Evolutionary conservation across 1,140 invertebrate genomes (phyloP).

Genomic region (Trichonephila clavipes): DNA sequence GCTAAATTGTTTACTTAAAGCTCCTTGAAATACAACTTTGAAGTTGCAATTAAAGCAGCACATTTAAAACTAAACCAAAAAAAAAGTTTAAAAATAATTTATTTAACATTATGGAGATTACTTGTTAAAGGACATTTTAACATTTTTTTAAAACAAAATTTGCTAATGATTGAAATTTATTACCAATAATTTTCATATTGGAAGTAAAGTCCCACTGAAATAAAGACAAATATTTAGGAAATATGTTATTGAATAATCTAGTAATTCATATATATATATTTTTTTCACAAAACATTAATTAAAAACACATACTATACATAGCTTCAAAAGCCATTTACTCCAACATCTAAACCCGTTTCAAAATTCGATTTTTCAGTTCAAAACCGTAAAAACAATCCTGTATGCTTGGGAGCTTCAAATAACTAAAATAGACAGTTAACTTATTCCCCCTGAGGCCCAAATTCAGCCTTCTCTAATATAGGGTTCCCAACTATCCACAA

Average conservation of each 20-base stretch:
- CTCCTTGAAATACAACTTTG: too few relatives aligned
- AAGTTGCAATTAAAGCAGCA: too few relatives aligned
- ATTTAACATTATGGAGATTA: too few relatives aligned
- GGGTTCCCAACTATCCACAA: constrained; percentile 55
- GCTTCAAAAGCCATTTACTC: constrained; percentile 41
- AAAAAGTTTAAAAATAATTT: too few relatives aligned
- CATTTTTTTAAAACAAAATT: too few relatives aligned
- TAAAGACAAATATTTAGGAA: constrained; percentile 10
- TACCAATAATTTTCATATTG: background rate
- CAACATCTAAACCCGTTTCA: constrained; percentile 63
- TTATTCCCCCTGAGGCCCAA: background rate
- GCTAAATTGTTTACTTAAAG: too few relatives aligned
- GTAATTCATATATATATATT: constrained; percentile 35
- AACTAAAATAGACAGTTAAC: constrained; percentile 58
- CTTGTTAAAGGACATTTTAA: too few relatives aligned
- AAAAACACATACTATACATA: constrained; percentile 59
- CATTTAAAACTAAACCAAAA: too few relatives aligned
- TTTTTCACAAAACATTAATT: constrained; percentile 16
- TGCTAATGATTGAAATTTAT: background rate
- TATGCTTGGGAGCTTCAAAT: constrained; percentile 52
- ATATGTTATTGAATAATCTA: constrained; percentile 16
- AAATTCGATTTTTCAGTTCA: background rate
- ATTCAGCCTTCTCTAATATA: constrained; percentile 12
- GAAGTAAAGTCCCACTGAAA: background rate
- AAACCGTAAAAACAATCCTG: constrained; percentile 63